These are phyloP conservation scores for Phocoena phocoena DNA, from an alignment of 2,113 vertebrate species.

Conservation along the genomic window DNA sequence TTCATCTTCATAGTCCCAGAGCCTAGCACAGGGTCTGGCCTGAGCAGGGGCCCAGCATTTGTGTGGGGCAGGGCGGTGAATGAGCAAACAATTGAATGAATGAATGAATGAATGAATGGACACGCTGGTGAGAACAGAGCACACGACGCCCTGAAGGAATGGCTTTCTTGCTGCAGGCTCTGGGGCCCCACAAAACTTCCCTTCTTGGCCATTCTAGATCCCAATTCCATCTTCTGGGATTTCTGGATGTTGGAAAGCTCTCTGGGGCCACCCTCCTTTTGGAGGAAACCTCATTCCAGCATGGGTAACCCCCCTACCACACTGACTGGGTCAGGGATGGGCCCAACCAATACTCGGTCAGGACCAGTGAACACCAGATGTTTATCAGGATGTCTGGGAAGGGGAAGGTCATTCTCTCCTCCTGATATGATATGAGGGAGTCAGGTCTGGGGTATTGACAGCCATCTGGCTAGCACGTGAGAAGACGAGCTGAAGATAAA, in stretches of 20 bases:
- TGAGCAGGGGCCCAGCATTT: not conserved
- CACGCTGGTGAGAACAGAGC: not conserved
- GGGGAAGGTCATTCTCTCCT: not conserved
- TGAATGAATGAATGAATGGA: not conserved
- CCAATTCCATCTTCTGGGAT: not conserved
- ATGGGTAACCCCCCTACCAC: too few relatives aligned
- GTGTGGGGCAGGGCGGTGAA: not conserved
- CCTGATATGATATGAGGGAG: not conserved
- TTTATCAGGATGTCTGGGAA: not conserved
- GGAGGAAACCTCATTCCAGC: not conserved
- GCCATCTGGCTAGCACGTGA: not conserved
- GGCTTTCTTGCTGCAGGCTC: not conserved
- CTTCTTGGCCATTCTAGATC: not conserved
- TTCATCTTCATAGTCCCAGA: not conserved
- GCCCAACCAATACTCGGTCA: not conserved
- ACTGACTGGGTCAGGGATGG: not conserved
- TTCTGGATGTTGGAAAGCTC: not conserved
- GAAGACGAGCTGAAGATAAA: not conserved
- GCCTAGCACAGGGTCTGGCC: not conserved
- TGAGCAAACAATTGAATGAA: not conserved
- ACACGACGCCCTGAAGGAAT: not conserved
- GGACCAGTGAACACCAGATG: not conserved
- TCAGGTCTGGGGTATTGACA: not conserved
- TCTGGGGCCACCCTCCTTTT: not conserved
- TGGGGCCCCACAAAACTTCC: not conserved